These are phyloP conservation scores for Isurus oxyrinchus DNA, from an alignment of 2,113 vertebrate genomes.

Conservation along the genomic window DNA sequence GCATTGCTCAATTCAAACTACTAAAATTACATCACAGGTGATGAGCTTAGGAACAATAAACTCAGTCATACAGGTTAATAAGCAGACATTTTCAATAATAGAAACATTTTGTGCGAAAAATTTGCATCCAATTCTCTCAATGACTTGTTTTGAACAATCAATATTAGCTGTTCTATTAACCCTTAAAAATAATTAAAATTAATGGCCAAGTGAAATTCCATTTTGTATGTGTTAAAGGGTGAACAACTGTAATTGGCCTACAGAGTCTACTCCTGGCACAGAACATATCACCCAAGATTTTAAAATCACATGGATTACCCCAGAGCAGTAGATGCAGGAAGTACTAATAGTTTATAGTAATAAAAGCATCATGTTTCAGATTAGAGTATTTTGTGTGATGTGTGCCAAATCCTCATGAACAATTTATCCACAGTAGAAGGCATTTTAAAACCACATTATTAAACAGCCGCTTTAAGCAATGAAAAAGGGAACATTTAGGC, in stretches of 20 bases:
- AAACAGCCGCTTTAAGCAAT: constrained; percentile 42
- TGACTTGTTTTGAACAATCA: neutral
- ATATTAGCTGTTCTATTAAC: neutral
- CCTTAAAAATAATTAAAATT: neutral
- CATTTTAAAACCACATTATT: constrained; percentile 42
- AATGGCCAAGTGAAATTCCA: neutral
- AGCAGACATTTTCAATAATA: neutral
- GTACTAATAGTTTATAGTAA: constrained; percentile 44
- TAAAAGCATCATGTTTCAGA: constrained; percentile 46
- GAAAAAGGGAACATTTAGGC: constrained; percentile 41
- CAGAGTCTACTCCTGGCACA: neutral
- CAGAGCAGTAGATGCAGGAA: constrained; percentile 38
- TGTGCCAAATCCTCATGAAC: constrained; percentile 45
- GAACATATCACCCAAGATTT: constrained; percentile 7
- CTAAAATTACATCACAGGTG: neutral
- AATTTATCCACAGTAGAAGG: constrained; percentile 44
- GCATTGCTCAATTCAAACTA: neutral
- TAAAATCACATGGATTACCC: constrained; percentile 43
- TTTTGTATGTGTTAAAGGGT: neutral
- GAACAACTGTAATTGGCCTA: neutral
- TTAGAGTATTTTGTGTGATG: constrained; percentile 43
- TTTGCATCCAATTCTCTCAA: neutral
- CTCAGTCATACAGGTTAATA: neutral
- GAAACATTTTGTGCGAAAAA: neutral
- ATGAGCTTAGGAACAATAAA: neutral